Conservation (phyloP, 2,888 invertebrate species). For the Leptogaster cylindrica region DNA sequence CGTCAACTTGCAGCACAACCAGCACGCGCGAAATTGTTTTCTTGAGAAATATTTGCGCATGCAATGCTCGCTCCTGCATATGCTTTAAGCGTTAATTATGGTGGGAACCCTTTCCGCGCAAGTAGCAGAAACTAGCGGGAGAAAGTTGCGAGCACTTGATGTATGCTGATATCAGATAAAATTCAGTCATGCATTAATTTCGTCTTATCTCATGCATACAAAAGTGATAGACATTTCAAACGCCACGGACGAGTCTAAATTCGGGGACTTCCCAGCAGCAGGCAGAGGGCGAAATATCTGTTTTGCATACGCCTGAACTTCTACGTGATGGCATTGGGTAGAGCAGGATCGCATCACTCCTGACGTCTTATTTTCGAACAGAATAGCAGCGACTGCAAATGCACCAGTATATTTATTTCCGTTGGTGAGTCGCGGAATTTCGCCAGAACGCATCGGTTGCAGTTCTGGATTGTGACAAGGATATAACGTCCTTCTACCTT, state of each 20-base stretch:
- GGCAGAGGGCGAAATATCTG: neutral
- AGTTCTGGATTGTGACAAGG: too few species aligned
- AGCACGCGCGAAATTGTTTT: conserved; percentile 37
- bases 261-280: conserved; percentile 21
- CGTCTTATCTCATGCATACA: conserved; percentile 45
- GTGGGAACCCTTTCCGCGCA: neutral
- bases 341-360: too few species aligned
- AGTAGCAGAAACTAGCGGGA: neutral
- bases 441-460: too few species aligned
- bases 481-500: too few species aligned
- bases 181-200: conserved; percentile 45
- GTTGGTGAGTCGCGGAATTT: too few species aligned
- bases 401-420: too few species aligned
- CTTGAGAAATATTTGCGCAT: conserved; percentile 41
- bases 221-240: conserved; percentile 43
- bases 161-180: conserved; percentile 44
- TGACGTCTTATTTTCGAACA: too few species aligned
- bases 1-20: conserved; percentile 10
- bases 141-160: conserved; percentile 31
- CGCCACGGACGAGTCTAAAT: conserved; percentile 30
- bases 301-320: conserved; percentile 29
- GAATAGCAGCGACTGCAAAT: too few species aligned
- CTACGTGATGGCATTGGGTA: conserved; percentile 8
- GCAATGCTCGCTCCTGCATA: conserved; percentile 14
- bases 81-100: conserved; percentile 35